These are phyloP conservation scores for Microchirus variegatus DNA, from an alignment of 2,797 vertebrate genomes.

Conservation along the genomic window DNA sequence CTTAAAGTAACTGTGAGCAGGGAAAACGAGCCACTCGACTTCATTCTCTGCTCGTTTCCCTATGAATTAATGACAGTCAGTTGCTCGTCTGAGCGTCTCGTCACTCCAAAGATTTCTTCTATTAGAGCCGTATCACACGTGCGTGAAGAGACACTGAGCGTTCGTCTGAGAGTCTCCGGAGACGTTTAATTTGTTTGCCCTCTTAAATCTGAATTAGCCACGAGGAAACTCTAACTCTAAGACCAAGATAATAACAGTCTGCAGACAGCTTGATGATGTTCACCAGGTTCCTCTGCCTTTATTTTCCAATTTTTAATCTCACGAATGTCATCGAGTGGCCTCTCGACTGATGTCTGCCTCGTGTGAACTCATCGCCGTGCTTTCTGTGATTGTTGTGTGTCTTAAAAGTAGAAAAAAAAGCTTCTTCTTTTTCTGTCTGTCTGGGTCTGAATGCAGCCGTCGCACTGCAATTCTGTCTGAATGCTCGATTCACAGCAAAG, in stretches of 20 bases:
- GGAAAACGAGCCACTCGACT: too few species aligned
- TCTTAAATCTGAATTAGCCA: conserved; percentile 15
- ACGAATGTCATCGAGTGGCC: not conserved
- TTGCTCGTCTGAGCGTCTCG: too few species aligned
- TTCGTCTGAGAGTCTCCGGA: not conserved
- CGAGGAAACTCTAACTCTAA: not conserved
- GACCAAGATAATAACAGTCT: not conserved
- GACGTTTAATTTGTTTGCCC: not conserved
- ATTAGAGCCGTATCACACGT: conserved; percentile 12
- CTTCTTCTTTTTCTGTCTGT: conserved; percentile 13
- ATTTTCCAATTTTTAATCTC: not conserved
- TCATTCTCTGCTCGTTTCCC: too few species aligned
- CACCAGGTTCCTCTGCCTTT: not conserved
- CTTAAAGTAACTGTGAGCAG: too few species aligned
- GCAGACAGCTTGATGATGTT: conserved; percentile 1
- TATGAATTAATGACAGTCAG: too few species aligned
- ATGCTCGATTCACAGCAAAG: conserved; percentile 29
- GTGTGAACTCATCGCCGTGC: not conserved
- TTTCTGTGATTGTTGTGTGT: not conserved
- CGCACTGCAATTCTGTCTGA: conserved; percentile 7
- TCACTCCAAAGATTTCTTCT: conserved; percentile 4
- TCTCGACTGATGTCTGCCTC: conserved; percentile 4
- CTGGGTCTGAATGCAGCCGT: conserved; percentile 33
- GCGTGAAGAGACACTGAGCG: conserved; percentile 13
- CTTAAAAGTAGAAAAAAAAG: conserved; percentile 9